Base-by-base conservation (phyloP, 2,888 invertebrate species). In the Rambutsinella grinnellia region DNA sequence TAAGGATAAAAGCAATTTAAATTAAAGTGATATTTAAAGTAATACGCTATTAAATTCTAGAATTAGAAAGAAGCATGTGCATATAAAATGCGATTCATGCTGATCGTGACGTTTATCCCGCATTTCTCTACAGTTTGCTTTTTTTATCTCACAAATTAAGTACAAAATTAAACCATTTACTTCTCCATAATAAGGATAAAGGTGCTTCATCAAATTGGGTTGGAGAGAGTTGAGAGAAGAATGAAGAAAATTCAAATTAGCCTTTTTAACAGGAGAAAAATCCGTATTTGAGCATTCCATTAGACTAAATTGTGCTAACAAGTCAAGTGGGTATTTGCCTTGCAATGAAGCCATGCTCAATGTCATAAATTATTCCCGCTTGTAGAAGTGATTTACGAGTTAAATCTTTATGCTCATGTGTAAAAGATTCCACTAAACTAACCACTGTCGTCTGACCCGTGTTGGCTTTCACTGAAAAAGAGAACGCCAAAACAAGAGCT, bases 301-400 rank as follows among this genome's bases (percentile, higher is more conserved):
- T 36, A 36, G 36, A 19, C 19, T 17, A 3, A 51, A 58, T 70
- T 62, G 57, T 56, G 56, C 63, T 63, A 71, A 57, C 63, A 71
- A 71, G 71, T 57, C 57, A 57, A 47, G 23, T 49, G 6, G 36
- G 36, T 71, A 65, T 57, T 63, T 65, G 71, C 47, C 58, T 51
- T 36, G 56, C 63, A 46, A 71, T 57, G 62, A 71, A 61, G 54
- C 46, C 54, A 28, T 27, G 51, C 54, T 54, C 58, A 13, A 36
- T 36, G 36, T 58, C 72, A 72, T 72, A 72, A 72, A 72, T 72
- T 36, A 72, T 66, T 72, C 72, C 47, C 65, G 65, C 56, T 57
- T 67, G 65, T 21, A 54, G 53, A 58, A 51, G 72, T 72, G 72
- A 72, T 72, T 72, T 72, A 72, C 65, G 72, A 65, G 66, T 60